Percentiles rank a stretch among this genome's conserved stretches.
These are phyloP conservation scores for Hyposmocoma kahamanoa DNA, from an alignment of 1,140 invertebrate species.

Conservation along the genomic window DNA sequence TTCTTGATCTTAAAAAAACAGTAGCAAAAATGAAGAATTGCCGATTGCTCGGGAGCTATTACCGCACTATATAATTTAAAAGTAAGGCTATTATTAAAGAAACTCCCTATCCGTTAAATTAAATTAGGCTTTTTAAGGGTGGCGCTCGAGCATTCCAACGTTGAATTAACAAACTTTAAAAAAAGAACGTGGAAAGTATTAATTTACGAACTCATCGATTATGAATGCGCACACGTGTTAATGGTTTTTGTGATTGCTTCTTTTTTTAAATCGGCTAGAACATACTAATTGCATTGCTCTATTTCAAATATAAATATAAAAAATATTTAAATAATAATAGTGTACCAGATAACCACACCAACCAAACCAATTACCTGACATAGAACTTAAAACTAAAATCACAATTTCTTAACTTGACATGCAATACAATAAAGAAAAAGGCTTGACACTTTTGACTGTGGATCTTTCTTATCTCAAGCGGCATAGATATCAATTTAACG, in stretches of 20 bases:
- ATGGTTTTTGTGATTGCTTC: constrained; percentile 48
- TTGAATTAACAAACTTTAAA: constrained; percentile 41
- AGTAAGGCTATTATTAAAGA: constrained; percentile 68
- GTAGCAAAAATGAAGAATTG: constrained; percentile 69
- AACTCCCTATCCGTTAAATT: constrained; percentile 71
- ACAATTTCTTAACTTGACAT: too few relatives aligned
- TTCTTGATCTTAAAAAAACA: constrained; percentile 49
- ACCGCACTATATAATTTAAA: constrained; percentile 64
- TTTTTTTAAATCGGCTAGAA: constrained; percentile 24
- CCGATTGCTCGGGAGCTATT: constrained; percentile 67
- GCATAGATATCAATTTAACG: too few relatives aligned
- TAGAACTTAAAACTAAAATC: too few relatives aligned
- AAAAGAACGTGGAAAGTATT: constrained; percentile 44
- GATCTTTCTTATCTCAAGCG: too few relatives aligned
- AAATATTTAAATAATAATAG: too few relatives aligned
- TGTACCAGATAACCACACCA: too few relatives aligned
- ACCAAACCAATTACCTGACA: too few relatives aligned
- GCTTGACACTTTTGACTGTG: too few relatives aligned
- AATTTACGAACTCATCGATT: constrained; percentile 53
- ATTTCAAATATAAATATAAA: too few relatives aligned
- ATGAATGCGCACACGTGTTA: constrained; percentile 55
- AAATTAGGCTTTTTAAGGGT: constrained; percentile 71
- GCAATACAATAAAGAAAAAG: too few relatives aligned
- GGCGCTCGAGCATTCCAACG: constrained; percentile 53
- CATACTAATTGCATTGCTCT: neutral